Percentiles rank a stretch among this genome's conserved stretches.
Conservation (phyloP, 2,113 vertebrate species). For the Cryptotis parvus region DNA sequence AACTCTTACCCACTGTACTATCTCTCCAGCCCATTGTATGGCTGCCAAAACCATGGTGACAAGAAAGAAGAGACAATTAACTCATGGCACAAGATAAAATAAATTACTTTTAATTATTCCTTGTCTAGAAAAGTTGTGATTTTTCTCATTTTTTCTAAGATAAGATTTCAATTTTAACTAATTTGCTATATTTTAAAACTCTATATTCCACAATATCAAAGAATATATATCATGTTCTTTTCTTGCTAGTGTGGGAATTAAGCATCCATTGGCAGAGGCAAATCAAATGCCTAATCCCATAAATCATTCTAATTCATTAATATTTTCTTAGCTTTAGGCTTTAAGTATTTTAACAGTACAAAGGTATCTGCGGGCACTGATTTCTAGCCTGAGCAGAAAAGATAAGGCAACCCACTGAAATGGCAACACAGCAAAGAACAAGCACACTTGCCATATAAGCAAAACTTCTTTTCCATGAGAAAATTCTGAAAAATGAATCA, state of each 20-base stretch:
- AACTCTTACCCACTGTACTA: no score
- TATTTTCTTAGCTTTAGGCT: neutral
- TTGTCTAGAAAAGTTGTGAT: no score
- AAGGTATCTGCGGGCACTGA: neutral
- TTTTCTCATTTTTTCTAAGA: no score
- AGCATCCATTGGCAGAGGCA: neutral
- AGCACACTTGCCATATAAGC: neutral
- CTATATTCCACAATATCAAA: no score
- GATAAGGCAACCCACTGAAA: neutral
- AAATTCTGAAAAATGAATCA: conserved; percentile 23
- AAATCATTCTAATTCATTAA: neutral
- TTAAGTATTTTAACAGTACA: neutral
- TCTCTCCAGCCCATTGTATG: no score
- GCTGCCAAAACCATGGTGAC: no score
- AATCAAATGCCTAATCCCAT: neutral
- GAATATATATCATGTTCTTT: neutral
- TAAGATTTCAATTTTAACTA: no score
- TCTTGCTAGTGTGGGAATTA: neutral
- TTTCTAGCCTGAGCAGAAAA: neutral
- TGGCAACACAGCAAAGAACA: neutral
- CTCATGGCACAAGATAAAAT: no score
- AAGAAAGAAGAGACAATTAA: no score
- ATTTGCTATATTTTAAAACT: no score
- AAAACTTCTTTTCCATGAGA: neutral
- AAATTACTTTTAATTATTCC: no score